These are phyloP conservation scores for Rhagophthalmus giganteus DNA, from an alignment of 2,888 invertebrate species.

Conservation along the genomic window DNA sequence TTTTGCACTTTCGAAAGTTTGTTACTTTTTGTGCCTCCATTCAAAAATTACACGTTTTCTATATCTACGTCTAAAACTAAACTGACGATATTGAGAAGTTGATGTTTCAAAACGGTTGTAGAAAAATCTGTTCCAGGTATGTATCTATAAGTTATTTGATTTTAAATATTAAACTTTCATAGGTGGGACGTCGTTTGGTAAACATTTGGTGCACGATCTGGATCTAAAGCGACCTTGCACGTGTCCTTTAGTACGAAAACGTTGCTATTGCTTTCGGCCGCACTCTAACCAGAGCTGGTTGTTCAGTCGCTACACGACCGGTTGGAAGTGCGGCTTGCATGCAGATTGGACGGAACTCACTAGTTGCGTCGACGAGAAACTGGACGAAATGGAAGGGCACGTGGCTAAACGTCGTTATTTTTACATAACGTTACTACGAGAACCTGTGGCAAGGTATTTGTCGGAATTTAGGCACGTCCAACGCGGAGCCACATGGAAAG, in stretches of 20 bases:
- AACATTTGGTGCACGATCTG: conserved; percentile 93
- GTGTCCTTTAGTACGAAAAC: conserved; percentile 85
- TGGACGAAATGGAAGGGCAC: conserved; percentile 86
- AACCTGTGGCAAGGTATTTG: conserved; percentile 90
- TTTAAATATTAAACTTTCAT: no score
- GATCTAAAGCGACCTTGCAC: conserved; percentile 91
- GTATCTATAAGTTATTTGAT: no score
- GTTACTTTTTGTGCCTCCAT: no score
- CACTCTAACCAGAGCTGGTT: conserved; percentile 95
- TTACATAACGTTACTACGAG: conserved; percentile 92
- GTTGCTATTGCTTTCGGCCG: conserved; percentile 90
- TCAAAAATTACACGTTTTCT: no score
- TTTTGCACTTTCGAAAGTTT: no score
- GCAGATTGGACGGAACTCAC: conserved; percentile 98
- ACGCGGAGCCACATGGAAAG: conserved; percentile 95
- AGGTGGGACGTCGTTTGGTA: conserved; percentile 95
- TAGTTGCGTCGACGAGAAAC: conserved; percentile 85
- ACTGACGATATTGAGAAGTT: no score
- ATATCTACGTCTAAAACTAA: no score
- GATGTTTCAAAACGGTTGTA: no score
- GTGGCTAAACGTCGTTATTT: conserved; percentile 71
- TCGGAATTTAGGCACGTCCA: conserved; percentile 97
- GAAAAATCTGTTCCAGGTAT: no score
- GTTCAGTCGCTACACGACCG: conserved; percentile 95
- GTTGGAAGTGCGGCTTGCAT: conserved; percentile 97